A percentile compares a stretch with the other conserved stretches of the same genome.
These are phyloP conservation scores for Procambarus virginalis DNA, from an alignment of 1,140 invertebrate species.

Conservation along the genomic window DNA sequence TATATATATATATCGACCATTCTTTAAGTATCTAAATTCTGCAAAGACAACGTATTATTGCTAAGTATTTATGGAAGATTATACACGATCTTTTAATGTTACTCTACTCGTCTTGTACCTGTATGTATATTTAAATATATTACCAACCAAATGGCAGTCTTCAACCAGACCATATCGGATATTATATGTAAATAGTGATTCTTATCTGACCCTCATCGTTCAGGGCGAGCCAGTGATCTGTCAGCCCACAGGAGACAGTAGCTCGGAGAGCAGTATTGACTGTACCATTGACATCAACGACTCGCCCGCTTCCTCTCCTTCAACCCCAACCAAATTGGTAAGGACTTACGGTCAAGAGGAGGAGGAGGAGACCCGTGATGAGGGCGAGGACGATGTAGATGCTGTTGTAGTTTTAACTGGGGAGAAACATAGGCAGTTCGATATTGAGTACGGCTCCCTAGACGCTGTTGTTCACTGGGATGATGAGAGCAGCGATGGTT, in stretches of 20 bases:
- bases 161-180: too few relatives aligned
- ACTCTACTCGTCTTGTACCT: background rate
- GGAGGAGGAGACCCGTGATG: background rate
- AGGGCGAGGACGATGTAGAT: background rate
- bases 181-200: background rate
- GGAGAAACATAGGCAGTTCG: background rate
- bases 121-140: background rate
- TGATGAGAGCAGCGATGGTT: background rate
- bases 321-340: slow-evolving; percentile 19
- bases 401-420: background rate
- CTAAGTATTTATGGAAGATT: too few relatives aligned
- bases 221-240: background rate
- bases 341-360: background rate
- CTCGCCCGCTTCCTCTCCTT: background rate
- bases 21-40: too few relatives aligned
- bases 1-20: background rate
- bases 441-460: background rate
- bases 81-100: too few relatives aligned
- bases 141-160: background rate
- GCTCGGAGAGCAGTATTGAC: slow-evolving; percentile 42
- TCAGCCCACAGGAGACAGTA: slow-evolving; percentile 3
- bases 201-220: background rate
- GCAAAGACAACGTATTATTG: too few relatives aligned
- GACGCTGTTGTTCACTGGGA: too few relatives aligned
- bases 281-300: slow-evolving; percentile 42